These are phyloP conservation scores for Eupithecia subfuscata DNA, from an alignment of 2,888 invertebrate species.

Conservation along the genomic window DNA sequence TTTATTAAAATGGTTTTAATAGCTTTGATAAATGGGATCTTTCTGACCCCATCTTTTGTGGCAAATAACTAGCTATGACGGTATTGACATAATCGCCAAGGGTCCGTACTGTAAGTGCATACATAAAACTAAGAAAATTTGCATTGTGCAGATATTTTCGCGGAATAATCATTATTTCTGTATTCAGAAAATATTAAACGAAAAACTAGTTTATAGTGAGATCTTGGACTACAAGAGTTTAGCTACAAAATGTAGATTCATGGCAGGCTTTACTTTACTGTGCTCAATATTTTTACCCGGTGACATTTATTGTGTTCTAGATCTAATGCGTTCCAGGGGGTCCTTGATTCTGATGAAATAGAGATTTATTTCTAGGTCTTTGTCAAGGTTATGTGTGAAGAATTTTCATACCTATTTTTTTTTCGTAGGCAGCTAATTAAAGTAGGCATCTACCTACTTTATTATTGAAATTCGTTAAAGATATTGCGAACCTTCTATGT, in stretches of 20 bases:
- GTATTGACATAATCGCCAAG: no score
- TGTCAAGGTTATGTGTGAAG: background rate
- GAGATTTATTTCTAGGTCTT: constrained; percentile 3
- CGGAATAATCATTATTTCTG: no score
- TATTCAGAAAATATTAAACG: no score
- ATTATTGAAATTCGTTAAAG: background rate
- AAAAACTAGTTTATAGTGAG: background rate
- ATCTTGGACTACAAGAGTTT: background rate
- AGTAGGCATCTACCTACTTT: background rate
- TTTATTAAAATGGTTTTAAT: no score
- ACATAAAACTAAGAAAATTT: no score
- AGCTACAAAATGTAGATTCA: constrained; percentile 2
- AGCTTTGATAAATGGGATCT: no score
- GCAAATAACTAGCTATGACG: no score
- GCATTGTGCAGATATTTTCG: no score
- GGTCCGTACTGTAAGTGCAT: no score
- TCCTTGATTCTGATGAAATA: constrained; percentile 19
- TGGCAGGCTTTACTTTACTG: constrained; percentile 20
- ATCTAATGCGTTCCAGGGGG: constrained; percentile 6
- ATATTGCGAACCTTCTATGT: background rate
- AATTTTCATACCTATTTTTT: background rate
- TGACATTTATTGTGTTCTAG: constrained; percentile 23
- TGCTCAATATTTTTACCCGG: constrained; percentile 15
- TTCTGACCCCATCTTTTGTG: no score
- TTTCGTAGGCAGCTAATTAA: background rate